phyloP scores from a whole-genome alignment of 2,113 vertebrate species.

The Chunga burmeisteri region DNA sequence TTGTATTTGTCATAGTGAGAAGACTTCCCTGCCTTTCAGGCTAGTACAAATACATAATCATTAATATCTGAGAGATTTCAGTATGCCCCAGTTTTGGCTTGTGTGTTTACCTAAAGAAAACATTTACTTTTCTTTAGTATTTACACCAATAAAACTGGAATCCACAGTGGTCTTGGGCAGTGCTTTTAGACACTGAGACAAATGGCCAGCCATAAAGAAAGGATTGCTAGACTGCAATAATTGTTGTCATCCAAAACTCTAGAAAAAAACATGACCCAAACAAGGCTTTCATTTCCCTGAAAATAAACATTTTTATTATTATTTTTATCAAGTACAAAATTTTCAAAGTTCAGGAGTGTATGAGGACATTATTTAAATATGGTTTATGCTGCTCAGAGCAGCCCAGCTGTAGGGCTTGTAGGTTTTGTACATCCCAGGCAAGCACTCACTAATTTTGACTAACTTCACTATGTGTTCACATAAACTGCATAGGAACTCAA shows the following conservation, averaged over 20 bases:
- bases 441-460: background rate
- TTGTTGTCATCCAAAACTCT: background rate
- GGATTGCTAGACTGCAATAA: background rate
- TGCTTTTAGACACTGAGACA: background rate
- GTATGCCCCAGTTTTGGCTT: background rate
- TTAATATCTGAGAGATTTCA: background rate
- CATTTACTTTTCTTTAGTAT: background rate
- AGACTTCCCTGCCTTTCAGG: background rate
- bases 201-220: background rate
- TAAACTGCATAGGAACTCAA: background rate
- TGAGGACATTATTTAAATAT: background rate
- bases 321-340: background rate
- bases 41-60: background rate
- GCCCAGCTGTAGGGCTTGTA: background rate
- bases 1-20: background rate
- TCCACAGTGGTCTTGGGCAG: background rate
- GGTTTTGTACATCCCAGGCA: background rate
- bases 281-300: background rate
- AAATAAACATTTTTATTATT: background rate
- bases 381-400: background rate
- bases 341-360: background rate
- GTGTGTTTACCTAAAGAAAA: background rate
- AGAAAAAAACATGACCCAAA: background rate
- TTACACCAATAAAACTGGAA: background rate
- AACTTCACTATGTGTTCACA: background rate